Base-by-base conservation (phyloP, 2,797 vertebrate species). In the Enteromius radiatus region DNA sequence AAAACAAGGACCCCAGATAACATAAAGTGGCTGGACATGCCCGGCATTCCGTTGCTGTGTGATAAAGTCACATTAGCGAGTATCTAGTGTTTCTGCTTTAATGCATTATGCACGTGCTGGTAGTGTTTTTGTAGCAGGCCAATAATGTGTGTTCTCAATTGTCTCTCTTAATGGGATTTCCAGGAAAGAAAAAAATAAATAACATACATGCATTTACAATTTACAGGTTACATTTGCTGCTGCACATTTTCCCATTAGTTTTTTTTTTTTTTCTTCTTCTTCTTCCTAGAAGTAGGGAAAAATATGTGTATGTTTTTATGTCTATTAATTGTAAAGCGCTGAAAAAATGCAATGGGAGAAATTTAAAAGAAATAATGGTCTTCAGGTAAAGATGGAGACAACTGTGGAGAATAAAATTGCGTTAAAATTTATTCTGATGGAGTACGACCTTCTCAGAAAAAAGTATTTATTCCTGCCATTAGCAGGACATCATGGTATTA, bases 1-100 rank as follows among this genome's bases (percentile, higher is more conserved):
- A 45, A 81, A 73, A 63, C 1, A 14, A 43, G 14, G 28, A 26
- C 21, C 41, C 54, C 54, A 8, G 54, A 81, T 80, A 80, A 71
- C 11, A 71, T 61, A 73, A 81, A 36, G 3, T 47, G 67, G 12
- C 26, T 61, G 14, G 68, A 71, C 41, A 47, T 78, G 23, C 26
- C 33, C 23, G 38, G 38, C 19, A 63, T 63, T 63, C 1, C 1
- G 23, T 41, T 45, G 17, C 23, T 45, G 11, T 70, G 6, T 45
- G 36, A 80, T 70, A 54, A 36, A 26, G 73, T 59, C 49, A 69
- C 49, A 54, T 41, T 56, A 59, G 23, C 11, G 3, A 59, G 17
- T 33, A 19, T 31, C 12, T 15, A 23, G 36, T 70, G 52, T 70
- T 61, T 8, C 17, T 69, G 49, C 33, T 3, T 67, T 17, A 17